phyloP scores from a whole-genome alignment of 2,113 vertebrate genomes.

The Apodemus sylvaticus region DNA sequence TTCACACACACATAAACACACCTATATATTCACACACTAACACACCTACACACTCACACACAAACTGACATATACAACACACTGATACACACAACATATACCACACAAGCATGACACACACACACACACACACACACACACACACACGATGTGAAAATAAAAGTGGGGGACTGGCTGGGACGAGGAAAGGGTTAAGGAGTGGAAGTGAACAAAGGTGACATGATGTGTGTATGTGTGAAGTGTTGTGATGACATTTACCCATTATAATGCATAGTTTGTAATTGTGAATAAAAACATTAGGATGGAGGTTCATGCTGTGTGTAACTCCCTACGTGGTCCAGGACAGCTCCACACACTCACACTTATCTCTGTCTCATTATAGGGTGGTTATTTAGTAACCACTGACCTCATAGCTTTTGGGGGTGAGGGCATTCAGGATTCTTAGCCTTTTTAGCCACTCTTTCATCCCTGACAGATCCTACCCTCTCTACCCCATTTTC shows the following conservation, averaged over 20 bases:
- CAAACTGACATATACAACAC: too few species aligned
- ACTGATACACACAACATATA: too few species aligned
- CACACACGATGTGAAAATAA: neutral
- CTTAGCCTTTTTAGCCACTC: too few species aligned
- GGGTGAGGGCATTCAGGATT: neutral
- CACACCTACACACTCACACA: neutral
- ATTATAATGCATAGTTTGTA: neutral
- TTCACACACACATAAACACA: neutral
- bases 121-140: neutral
- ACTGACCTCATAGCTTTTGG: neutral
- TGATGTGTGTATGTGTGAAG: neutral
- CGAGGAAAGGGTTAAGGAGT: neutral
- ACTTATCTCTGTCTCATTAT: neutral
- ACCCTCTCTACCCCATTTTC: neutral
- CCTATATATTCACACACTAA: neutral
- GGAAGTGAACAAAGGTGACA: neutral
- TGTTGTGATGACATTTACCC: neutral
- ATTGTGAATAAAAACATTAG: neutral
- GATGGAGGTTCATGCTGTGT: too few species aligned
- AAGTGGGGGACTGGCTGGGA: neutral
- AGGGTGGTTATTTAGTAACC: neutral
- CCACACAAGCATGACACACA: neutral
- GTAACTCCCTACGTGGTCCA: rapidly evolving
- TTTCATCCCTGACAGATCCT: neutral
- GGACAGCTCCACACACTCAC: neutral